Base-by-base conservation (phyloP, 1,140 invertebrate species). In the Nasonia vitripennis region DNA sequence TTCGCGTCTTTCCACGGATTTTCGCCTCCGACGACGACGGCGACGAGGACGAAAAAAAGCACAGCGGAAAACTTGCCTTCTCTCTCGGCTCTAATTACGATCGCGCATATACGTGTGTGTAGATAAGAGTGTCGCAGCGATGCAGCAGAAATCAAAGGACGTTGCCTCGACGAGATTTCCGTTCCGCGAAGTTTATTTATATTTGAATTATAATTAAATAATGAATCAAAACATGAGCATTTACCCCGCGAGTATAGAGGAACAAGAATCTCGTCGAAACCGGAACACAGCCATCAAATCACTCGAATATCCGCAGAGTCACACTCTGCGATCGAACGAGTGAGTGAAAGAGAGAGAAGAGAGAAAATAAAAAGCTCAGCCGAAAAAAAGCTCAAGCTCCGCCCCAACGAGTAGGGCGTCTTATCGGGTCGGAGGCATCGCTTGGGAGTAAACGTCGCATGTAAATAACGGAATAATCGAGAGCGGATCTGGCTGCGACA, bases 401-500 rank as follows among this genome's bases (percentile, higher is more conserved):
- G 12, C 23, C 68, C 68, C 27, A 3, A 34, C 37, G 23, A 55
- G 77, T 20, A 55, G 17, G 34, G 78, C 62, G 75, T 70, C 48
- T 84, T 85, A 86, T 86, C 74, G 67, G 67, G 55, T 23, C 70
- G 48, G 41, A 78, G 51, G 51, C 84, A 78, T 81, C 73, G 67
- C 14, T 12, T 14, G 74, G 34, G 78, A 31, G 78, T 67, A 67
- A 80, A 74, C 78, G 70, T 75, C 79, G 80, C 80, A 78, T 86
- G 85, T 78, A 82, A 78, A 86, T 82, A 82, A 78, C 83, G 45
- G 41, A 75, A 77, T 77, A 85, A 81, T 85, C 71, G 78, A 81
- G 67, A 27, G 55, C 55, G 41, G 71, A 85, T 67, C 78, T 70
- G 17, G 67, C 79, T 86, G 84, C 84, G 79, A 86, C 79, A 86